Percentiles rank a stretch among this genome's conserved stretches.
These are phyloP conservation scores for Aplodontia rufa DNA, from an alignment of 2,113 vertebrate species.

Conservation along the genomic window DNA sequence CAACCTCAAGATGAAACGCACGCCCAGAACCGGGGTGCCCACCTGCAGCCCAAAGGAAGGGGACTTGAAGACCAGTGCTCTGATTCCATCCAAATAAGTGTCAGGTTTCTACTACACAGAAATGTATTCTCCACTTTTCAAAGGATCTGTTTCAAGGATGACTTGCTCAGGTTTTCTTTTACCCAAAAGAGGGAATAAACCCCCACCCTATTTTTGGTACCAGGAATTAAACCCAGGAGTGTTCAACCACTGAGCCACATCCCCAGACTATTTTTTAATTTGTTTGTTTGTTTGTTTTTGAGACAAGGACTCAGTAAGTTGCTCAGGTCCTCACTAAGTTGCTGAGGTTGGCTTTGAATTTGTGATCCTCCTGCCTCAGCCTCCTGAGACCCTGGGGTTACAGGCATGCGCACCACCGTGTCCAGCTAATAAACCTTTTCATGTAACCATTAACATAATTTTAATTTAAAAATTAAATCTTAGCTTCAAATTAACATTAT, in stretches of 20 bases:
- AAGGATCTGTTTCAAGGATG: neutral
- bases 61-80: neutral
- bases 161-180: neutral
- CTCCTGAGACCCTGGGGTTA: no score
- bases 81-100: neutral
- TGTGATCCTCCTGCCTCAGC: no score
- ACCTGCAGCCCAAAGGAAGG: neutral
- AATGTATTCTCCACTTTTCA: neutral
- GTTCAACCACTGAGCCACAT: no score
- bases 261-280: no score
- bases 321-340: no score
- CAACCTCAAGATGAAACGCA: neutral
- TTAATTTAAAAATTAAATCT: conserved; percentile 32
- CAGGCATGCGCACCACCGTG: no score
- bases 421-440: neutral
- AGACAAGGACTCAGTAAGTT: no score
- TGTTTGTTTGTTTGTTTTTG: no score
- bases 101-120: neutral
- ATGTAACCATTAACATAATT: neutral
- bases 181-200: neutral
- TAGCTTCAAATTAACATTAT: neutral
- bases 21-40: rapidly evolving
- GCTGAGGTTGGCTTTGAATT: no score
- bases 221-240: no score
- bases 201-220: neutral